Evolutionary conservation across 2,797 vertebrate genomes (phyloP).

Genomic region (Serranus cabrilla): DNA sequence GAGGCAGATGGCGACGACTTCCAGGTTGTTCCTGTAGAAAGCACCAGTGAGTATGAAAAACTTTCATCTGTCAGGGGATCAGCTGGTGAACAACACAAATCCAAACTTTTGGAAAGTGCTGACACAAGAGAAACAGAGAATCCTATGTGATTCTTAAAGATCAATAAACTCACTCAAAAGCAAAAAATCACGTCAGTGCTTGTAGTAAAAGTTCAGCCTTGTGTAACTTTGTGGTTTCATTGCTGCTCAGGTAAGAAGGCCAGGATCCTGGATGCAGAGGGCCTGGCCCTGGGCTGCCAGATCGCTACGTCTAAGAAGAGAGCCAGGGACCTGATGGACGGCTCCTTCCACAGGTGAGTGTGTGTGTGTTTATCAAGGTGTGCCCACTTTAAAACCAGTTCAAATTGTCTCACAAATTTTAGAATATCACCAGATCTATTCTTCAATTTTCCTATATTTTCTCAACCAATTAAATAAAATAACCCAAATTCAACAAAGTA

Average conservation of each 20-base stretch:
- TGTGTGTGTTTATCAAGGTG: conserved; percentile 4
- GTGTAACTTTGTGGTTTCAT: background rate
- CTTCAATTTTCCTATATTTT: no score
- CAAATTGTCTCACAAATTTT: background rate
- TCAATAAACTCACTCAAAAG: no score
- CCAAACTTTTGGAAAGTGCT: background rate
- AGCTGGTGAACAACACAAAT: background rate
- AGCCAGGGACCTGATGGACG: conserved; percentile 90
- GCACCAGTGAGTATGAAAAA: conserved; percentile 87
- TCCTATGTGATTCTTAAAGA: no score
- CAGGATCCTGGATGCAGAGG: conserved; percentile 91
- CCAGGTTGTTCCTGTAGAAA: conserved; percentile 92
- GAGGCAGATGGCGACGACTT: conserved; percentile 76
- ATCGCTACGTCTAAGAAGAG: conserved; percentile 93
- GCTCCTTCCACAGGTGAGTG: conserved; percentile 92
- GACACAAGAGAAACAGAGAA: background rate
- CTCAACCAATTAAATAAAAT: background rate
- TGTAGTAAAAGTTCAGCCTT: background rate
- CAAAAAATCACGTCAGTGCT: no score
- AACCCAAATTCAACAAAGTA: background rate
- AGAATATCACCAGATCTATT: no score
- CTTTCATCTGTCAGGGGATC: background rate
- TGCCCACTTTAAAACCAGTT: background rate
- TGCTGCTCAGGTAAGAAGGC: conserved; percentile 85
- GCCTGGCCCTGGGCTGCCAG: conserved; percentile 91